phyloP scores from a whole-genome alignment of 2,113 vertebrate species.

The Jacana jacana region DNA sequence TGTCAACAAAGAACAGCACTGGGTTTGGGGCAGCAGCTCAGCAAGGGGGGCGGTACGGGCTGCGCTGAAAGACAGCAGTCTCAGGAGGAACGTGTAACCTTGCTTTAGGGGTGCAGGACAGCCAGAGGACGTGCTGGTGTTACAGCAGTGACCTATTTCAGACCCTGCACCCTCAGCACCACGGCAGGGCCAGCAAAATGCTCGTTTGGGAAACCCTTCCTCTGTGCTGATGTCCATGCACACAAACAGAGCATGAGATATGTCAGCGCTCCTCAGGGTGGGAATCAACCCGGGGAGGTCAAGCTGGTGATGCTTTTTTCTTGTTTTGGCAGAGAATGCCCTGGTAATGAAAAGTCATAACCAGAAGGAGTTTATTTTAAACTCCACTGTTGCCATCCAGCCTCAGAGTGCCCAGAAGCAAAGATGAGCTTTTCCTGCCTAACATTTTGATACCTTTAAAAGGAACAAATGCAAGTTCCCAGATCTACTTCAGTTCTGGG shows the following conservation, averaged over 20 bases:
- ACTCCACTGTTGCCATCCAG: neutral
- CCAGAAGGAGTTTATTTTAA: neutral
- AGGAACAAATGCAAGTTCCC: neutral
- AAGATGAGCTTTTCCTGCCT: neutral
- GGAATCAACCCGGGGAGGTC: neutral
- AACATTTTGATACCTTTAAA: neutral
- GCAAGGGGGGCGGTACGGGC: fast-evolving
- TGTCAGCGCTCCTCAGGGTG: neutral
- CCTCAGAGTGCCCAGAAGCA: neutral
- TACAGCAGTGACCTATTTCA: fast-evolving
- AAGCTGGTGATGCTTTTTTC: neutral
- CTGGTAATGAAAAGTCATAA: neutral
- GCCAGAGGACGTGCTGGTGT: fast-evolving
- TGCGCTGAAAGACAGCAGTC: neutral
- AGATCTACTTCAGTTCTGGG: neutral
- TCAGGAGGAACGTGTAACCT: fast-evolving
- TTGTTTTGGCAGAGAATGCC: neutral
- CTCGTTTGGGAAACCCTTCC: neutral
- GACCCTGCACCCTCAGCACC: neutral
- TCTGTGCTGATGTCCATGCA: fast-evolving
- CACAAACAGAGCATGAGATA: fast-evolving
- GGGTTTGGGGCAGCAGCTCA: neutral
- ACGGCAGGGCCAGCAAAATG: neutral
- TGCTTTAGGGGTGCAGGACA: neutral
- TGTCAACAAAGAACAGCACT: neutral